Evolutionary conservation across 2,797 vertebrate genomes (phyloP).

Genomic region (Microtus obscurus): DNA sequence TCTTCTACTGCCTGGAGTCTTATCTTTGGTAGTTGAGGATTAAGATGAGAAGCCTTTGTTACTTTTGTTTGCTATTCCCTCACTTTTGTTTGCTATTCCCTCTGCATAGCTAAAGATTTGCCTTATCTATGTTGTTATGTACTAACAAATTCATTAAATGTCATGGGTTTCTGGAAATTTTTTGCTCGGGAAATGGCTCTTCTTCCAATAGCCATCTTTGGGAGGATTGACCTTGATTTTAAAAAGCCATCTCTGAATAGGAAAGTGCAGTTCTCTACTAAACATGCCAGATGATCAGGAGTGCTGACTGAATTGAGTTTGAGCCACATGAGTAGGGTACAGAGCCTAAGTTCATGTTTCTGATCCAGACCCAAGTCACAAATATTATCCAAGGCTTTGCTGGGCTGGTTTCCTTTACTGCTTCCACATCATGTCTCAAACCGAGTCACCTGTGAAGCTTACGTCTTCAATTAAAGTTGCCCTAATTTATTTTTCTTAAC

Average conservation of each 20-base stretch:
- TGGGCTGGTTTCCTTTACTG: slow-evolving; percentile 30
- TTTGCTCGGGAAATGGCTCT: slow-evolving; percentile 43
- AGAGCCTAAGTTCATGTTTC: slow-evolving; percentile 4
- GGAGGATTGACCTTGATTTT: background rate
- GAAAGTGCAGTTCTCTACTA: background rate
- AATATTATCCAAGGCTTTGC: slow-evolving; percentile 16
- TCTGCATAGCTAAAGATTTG: background rate
- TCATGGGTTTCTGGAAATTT: background rate
- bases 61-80: background rate
- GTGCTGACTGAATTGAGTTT: background rate
- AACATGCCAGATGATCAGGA: background rate
- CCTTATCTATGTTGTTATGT: background rate
- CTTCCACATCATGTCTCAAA: slow-evolving; percentile 43
- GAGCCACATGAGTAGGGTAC: background rate
- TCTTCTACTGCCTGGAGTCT: background rate
- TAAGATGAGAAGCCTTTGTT: background rate
- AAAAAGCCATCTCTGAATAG: background rate
- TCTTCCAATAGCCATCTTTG: background rate
- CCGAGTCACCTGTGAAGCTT: slow-evolving; percentile 42
- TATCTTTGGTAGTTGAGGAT: slow-evolving; percentile 37
- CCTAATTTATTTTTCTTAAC: background rate
- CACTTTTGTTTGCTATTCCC: background rate
- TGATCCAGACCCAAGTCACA: background rate
- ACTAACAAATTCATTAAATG: background rate
- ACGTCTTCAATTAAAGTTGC: slow-evolving; percentile 53